Evolutionary conservation across 2,888 invertebrate species (phyloP).

Genomic region (Eretmocerus hayati): DNA sequence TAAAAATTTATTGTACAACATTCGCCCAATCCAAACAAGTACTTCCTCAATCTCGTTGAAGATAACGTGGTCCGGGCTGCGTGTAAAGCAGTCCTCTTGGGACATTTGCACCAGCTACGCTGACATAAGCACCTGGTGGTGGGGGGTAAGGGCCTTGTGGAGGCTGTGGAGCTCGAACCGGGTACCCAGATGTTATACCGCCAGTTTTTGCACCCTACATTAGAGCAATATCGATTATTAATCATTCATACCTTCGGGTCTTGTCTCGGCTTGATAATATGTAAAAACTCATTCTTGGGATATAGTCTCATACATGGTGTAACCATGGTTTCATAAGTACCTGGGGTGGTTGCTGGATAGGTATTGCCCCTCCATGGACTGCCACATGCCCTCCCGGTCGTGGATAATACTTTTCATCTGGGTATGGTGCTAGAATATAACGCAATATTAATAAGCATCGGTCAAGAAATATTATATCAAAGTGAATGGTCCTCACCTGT

Average conservation of each 20-base stretch:
- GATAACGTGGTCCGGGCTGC: constrained; percentile 39
- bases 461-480: background rate
- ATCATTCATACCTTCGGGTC: background rate
- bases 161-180: constrained; percentile 55
- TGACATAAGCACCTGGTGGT: constrained; percentile 38
- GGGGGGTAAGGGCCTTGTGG: constrained; percentile 37
- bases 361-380: constrained; percentile 52
- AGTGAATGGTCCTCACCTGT: no score
- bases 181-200: constrained; percentile 79
- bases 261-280: background rate
- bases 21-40: no score
- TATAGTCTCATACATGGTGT: no score
- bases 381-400: constrained; percentile 52
- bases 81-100: constrained; percentile 40
- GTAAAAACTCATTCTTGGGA: background rate
- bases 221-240: no score
- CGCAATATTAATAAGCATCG: background rate
- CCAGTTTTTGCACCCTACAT: constrained; percentile 65
- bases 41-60: constrained; percentile 33
- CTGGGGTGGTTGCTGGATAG: constrained; percentile 53
- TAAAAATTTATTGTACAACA: no score
- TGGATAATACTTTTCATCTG: constrained; percentile 46
- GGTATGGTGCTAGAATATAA: constrained; percentile 31
- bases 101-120: constrained; percentile 36
- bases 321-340: no score